Evolutionary conservation across 2,888 invertebrate species (phyloP).

Genomic region (Pachymerium ferrugineum): DNA sequence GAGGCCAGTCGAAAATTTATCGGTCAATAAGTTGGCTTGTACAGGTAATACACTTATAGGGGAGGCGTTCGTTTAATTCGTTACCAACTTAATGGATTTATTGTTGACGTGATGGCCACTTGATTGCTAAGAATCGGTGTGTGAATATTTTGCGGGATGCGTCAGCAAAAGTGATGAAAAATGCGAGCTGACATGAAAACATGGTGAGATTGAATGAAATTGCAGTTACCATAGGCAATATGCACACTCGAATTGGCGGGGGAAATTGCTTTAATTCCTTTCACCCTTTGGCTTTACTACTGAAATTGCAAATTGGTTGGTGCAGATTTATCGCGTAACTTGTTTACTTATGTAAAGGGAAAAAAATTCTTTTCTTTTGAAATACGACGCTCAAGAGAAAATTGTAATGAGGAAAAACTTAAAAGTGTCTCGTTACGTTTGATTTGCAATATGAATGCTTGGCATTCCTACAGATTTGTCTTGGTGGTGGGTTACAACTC

Average conservation of each 20-base stretch:
- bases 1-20: neutral
- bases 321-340: neutral
- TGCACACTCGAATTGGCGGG: neutral
- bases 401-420: no score
- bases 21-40: neutral
- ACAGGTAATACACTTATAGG: no score
- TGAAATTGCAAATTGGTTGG: neutral
- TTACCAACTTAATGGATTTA: no score
- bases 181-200: neutral
- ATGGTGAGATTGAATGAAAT: neutral
- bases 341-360: neutral
- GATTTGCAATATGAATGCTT: no score
- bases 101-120: no score
- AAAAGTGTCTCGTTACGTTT: no score
- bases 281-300: neutral
- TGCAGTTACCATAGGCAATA: constrained; percentile 3
- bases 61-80: no score
- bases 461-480: no score
- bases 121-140: no score
- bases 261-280: neutral
- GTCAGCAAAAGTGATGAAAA: neutral
- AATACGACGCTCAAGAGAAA: no score
- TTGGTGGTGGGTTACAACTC: no score
- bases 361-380: no score
- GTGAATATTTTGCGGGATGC: neutral